Base-by-base conservation (phyloP, 2,113 vertebrate genomes). In the Neotoma lepida region DNA sequence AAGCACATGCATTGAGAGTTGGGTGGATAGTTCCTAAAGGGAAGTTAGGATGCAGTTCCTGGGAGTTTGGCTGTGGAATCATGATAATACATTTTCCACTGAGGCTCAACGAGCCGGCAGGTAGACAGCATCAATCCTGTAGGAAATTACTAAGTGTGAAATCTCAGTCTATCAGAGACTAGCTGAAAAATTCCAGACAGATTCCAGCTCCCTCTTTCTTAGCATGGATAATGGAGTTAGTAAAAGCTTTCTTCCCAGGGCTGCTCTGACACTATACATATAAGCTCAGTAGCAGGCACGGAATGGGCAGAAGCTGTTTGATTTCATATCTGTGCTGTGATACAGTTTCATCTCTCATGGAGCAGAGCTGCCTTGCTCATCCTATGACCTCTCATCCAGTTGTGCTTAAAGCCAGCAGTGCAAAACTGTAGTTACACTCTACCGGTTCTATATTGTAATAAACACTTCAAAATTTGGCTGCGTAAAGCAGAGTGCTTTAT, bases 141-240 rank as follows among this genome's bases (percentile, higher is more conserved):
- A 90, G 76, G 64, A 92, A 74, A 63, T 74, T 88, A 88, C 41
- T 41, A 76, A 6, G 64, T 88, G 1, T 80, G 74, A 89, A 86
- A 77, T 26, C 12, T 33, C 73, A 18, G 35, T 88, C 28, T 78
- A 18, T 49, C 63, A 46, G 8, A 66, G 28, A 70, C 17, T 49
- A 35, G 15, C 71, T 56, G 28, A n/a, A 91, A n/a, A 93, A 73
- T 24, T 49, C 71, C 71, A 73, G 56, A 74, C 14, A 18, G 61
- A 30, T 68, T 71, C 41, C 15, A 39, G 33, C n/a, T 12, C 7
- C 46, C 46, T 51, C 51, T 13, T 13, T 86, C 64, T 86, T 85
- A 24, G 58, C 73, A 77, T 58, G 35, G 70, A 66, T 94, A 84
- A 87, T 33, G 44, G 44, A 77, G 17, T 41, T 87, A 68, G n/a